A percentile compares a stretch with the other conserved stretches of the same genome.
Evolutionary conservation across 2,797 vertebrate genomes (phyloP).

Genomic region (Xerus rutilus): DNA sequence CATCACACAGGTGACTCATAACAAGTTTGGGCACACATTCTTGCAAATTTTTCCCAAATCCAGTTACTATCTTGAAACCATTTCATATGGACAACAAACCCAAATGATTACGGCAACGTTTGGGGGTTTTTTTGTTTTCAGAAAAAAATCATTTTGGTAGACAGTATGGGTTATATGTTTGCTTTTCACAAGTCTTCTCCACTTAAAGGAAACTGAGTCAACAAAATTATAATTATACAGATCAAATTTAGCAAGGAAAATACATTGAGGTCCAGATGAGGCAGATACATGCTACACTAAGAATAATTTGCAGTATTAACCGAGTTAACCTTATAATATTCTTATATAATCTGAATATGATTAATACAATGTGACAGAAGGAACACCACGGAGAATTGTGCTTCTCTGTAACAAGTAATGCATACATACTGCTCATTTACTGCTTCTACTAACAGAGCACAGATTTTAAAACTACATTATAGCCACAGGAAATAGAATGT

Average conservation of each 20-base stretch:
- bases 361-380: slow-evolving; percentile 72
- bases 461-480: slow-evolving; percentile 61
- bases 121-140: neutral
- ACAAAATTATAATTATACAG: slow-evolving; percentile 71
- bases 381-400: slow-evolving; percentile 56
- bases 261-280: slow-evolving; percentile 51
- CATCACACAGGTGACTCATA: neutral
- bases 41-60: slow-evolving; percentile 38
- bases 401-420: slow-evolving; percentile 59
- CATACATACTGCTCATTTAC: slow-evolving; percentile 71
- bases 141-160: slow-evolving; percentile 26
- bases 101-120: neutral
- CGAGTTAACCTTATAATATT: slow-evolving; percentile 62
- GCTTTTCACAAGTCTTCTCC: slow-evolving; percentile 63
- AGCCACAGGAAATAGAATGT: slow-evolving; percentile 47
- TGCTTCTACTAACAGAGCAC: slow-evolving; percentile 51
- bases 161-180: slow-evolving; percentile 44
- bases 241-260: slow-evolving; percentile 67
- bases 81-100: neutral
- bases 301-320: slow-evolving; percentile 60
- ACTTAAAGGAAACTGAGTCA: slow-evolving; percentile 63
- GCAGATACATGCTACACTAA: neutral
- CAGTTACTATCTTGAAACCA: slow-evolving; percentile 30
- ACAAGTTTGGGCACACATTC: neutral
- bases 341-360: slow-evolving; percentile 67